Conservation (phyloP, 53 echinoderm and acorn worm genomes). For the Astropecten irregularis region DNA sequence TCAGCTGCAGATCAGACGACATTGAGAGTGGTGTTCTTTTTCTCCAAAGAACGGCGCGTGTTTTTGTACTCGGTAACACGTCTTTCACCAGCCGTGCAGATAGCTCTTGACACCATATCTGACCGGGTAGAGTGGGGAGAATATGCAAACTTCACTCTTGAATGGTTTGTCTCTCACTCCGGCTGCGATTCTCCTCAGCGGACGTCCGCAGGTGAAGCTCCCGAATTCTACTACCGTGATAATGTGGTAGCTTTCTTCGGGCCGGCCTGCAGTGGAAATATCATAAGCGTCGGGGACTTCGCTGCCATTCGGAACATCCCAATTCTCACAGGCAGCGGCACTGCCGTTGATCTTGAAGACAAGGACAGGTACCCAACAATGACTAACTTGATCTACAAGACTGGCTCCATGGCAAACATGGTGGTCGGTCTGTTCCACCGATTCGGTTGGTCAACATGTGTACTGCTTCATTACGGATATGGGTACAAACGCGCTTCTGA, state of each 20-base stretch:
- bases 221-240: constrained; percentile 39
- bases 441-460: constrained; percentile 2
- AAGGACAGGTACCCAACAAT: constrained; percentile 51
- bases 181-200: constrained; percentile 1
- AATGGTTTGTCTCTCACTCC: background rate
- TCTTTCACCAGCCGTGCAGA: constrained; percentile 68
- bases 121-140: constrained; percentile 43
- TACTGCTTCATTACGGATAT: background rate
- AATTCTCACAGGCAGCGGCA: constrained; percentile 53
- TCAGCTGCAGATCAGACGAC: background rate
- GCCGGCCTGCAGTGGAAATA: constrained; percentile 70
- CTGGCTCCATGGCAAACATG: constrained; percentile 27
- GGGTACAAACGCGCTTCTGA: background rate
- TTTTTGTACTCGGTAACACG: background rate
- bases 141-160: constrained; percentile 73
- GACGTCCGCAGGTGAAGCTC: constrained; percentile 1
- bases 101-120: constrained; percentile 73
- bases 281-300: constrained; percentile 70
- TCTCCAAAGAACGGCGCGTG: background rate
- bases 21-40: background rate
- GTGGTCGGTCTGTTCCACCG: background rate
- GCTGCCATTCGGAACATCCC: constrained; percentile 72
- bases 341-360: constrained; percentile 38
- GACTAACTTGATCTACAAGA: constrained; percentile 1
- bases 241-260: constrained; percentile 72